Conservation (phyloP, 2,113 vertebrate genomes). For the Microcebus lehilahytsara region DNA sequence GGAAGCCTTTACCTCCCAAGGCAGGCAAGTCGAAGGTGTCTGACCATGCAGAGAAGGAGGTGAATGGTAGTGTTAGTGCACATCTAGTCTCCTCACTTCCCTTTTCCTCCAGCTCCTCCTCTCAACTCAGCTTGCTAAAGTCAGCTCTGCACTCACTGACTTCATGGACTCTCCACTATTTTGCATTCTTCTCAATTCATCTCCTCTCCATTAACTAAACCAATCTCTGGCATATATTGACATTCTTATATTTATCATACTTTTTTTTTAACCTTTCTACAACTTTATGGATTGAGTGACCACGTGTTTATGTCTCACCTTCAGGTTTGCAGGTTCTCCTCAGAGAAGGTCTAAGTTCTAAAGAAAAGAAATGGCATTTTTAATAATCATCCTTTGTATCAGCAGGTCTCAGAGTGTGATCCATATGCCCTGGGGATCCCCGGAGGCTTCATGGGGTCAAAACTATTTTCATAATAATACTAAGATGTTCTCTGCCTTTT, state of each 20-base stretch:
- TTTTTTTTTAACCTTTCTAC: background rate
- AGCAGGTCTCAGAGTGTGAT: background rate
- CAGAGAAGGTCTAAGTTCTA: background rate
- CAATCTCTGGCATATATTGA: background rate
- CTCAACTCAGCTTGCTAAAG: background rate
- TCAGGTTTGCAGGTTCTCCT: background rate
- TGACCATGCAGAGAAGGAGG: background rate
- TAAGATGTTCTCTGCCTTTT: background rate
- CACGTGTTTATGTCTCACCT: background rate
- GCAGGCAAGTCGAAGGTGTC: background rate
- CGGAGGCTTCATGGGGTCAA: background rate
- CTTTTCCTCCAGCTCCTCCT: background rate
- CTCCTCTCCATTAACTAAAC: background rate
- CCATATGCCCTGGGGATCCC: background rate
- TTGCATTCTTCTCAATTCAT: background rate
- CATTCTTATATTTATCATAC: background rate
- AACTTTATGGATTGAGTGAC: background rate
- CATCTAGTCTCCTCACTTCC: accelerated
- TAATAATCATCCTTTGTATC: background rate
- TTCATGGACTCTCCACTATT: background rate
- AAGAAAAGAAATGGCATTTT: background rate
- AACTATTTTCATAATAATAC: background rate
- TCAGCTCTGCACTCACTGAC: background rate
- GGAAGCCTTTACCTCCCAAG: background rate
- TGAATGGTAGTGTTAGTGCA: accelerated